Evolutionary conservation across 2,888 invertebrate genomes (phyloP).

Genomic region (Sympetrum striolatum): DNA sequence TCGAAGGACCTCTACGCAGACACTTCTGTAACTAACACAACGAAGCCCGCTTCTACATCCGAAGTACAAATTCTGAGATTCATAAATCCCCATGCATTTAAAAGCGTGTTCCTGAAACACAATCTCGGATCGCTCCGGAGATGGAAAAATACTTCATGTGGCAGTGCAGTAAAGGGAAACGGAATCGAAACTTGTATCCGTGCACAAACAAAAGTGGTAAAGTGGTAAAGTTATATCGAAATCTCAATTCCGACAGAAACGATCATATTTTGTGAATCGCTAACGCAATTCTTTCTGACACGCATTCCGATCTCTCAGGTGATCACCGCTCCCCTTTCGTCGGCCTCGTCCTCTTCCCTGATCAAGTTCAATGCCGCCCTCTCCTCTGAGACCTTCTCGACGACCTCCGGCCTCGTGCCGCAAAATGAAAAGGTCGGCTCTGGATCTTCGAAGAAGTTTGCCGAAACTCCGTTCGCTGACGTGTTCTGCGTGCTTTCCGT

Average conservation of each 20-base stretch:
- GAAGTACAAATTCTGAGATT: background rate
- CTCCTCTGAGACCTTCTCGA: background rate
- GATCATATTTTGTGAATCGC: background rate
- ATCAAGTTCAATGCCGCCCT: background rate
- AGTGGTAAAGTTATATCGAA: too few relatives aligned
- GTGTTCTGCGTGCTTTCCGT: background rate
- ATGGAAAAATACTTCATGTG: too few relatives aligned
- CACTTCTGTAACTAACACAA: background rate
- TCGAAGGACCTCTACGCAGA: constrained; percentile 19
- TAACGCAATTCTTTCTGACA: background rate
- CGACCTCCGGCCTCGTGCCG: background rate
- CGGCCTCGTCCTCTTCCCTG: background rate
- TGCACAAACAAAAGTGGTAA: too few relatives aligned
- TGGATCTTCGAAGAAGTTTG: background rate
- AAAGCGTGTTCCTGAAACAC: too few relatives aligned
- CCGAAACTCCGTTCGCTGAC: background rate
- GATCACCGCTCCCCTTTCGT: background rate
- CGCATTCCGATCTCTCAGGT: background rate
- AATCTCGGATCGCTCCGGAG: too few relatives aligned
- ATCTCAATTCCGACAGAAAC: too few relatives aligned
- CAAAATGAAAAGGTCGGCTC: background rate
- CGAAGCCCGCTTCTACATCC: background rate
- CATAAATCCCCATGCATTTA: too few relatives aligned
- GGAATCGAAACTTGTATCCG: too few relatives aligned
- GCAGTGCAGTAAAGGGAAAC: too few relatives aligned